Conservation (phyloP, 2,888 invertebrate species). For the Strigamia maritima region DNA sequence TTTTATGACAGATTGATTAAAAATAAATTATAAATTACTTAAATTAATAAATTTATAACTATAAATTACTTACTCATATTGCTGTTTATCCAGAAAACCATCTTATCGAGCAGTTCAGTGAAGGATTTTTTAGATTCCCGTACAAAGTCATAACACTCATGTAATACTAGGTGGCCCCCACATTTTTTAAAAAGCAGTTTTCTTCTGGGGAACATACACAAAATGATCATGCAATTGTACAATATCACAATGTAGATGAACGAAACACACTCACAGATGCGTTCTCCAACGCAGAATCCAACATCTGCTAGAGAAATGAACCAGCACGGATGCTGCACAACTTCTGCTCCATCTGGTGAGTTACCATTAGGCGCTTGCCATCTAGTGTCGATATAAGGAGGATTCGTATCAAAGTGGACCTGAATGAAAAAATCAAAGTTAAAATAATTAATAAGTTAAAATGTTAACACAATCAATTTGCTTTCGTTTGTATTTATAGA, state of each 20-base stretch:
- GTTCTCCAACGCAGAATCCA: background rate
- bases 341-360: background rate
- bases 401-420: background rate
- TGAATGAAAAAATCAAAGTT: too few relatives aligned
- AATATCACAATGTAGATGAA: background rate
- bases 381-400: background rate
- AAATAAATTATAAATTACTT: too few relatives aligned
- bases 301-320: constrained; percentile 4
- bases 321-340: background rate
- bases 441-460: too few relatives aligned
- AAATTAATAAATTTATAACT: background rate
- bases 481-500: too few relatives aligned
- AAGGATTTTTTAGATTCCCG: background rate
- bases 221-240: background rate
- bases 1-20: too few relatives aligned
- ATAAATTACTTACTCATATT: background rate
- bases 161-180: background rate
- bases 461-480: too few relatives aligned
- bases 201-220: background rate
- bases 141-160: background rate
- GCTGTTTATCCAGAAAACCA: background rate
- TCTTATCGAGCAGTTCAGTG: background rate
- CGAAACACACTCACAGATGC: background rate
- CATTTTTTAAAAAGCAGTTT: background rate
- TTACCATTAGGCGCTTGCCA: background rate